phyloP scores from a whole-genome alignment of 2,113 vertebrate genomes.

The Bubo blakistoni region DNA sequence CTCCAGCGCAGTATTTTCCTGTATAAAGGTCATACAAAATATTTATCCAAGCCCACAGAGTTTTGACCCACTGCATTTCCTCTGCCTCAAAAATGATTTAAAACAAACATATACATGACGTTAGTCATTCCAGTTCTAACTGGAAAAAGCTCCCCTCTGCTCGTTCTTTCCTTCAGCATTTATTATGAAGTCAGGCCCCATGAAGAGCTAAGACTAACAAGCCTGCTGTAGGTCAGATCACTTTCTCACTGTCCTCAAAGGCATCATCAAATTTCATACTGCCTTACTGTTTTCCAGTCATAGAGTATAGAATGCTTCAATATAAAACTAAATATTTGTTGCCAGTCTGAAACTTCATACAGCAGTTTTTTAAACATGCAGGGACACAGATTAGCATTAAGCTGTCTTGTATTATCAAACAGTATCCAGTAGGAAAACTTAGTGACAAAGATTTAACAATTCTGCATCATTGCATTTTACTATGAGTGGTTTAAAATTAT shows the following conservation, averaged over 20 bases:
- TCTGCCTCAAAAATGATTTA: neutral
- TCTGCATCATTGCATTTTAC: neutral
- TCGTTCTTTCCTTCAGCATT: neutral
- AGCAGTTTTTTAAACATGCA: neutral
- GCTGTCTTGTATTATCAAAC: neutral
- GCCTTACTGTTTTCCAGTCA: neutral
- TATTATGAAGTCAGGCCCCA: neutral
- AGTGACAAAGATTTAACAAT: neutral
- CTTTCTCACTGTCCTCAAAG: neutral
- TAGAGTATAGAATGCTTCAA: neutral
- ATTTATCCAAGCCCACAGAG: neutral
- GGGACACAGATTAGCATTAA: neutral
- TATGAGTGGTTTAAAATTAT: neutral
- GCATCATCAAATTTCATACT: slow-evolving; percentile 12
- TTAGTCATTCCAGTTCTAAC: neutral
- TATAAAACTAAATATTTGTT: neutral
- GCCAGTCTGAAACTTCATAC: neutral
- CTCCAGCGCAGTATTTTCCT: neutral
- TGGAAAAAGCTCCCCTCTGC: neutral
- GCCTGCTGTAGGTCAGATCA: neutral
- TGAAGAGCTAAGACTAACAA: neutral
- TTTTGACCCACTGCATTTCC: neutral
- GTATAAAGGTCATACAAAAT: neutral
- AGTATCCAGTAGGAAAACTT: neutral
- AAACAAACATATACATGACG: neutral